Evolutionary conservation across 2,113 vertebrate species (phyloP).

Genomic region (Pelobates fuscus): DNA sequence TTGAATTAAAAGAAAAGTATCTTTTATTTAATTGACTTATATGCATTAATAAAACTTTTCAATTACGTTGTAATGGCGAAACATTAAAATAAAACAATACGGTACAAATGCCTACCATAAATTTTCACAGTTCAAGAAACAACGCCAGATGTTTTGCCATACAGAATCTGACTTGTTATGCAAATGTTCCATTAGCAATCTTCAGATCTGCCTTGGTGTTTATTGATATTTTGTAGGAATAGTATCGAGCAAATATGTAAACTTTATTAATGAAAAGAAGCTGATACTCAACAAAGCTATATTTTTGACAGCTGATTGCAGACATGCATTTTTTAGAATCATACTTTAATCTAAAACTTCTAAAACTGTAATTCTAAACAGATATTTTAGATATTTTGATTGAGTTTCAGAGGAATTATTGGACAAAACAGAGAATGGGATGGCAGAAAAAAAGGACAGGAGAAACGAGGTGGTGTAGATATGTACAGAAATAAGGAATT

Average conservation of each 20-base stretch:
- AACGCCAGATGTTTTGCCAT: not conserved
- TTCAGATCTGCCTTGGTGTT: not conserved
- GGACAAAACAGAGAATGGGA: no score
- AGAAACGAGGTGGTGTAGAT: no score
- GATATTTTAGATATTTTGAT: no score
- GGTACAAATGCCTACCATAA: not conserved
- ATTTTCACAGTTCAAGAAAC: not conserved
- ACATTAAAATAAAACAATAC: not conserved
- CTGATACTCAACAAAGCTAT: slow-evolving; percentile 17
- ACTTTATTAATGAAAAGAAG: slow-evolving; percentile 11
- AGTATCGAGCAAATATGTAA: slow-evolving; percentile 34
- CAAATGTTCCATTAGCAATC: slow-evolving; percentile 24
- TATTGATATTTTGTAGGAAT: slow-evolving; percentile 28
- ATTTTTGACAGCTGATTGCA: slow-evolving; percentile 10
- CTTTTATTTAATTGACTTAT: no score
- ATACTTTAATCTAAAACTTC: slow-evolving; percentile 7
- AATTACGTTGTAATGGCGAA: no score
- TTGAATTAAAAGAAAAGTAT: no score
- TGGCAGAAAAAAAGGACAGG: no score
- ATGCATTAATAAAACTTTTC: no score
- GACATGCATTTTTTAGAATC: not conserved
- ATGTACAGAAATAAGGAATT: no score
- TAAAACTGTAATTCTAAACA: not conserved
- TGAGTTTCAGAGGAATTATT: no score
- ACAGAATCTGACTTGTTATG: slow-evolving; percentile 7